Evolutionary conservation across 2,888 invertebrate species (phyloP).

Genomic region (Yponomeuta sedellus): DNA sequence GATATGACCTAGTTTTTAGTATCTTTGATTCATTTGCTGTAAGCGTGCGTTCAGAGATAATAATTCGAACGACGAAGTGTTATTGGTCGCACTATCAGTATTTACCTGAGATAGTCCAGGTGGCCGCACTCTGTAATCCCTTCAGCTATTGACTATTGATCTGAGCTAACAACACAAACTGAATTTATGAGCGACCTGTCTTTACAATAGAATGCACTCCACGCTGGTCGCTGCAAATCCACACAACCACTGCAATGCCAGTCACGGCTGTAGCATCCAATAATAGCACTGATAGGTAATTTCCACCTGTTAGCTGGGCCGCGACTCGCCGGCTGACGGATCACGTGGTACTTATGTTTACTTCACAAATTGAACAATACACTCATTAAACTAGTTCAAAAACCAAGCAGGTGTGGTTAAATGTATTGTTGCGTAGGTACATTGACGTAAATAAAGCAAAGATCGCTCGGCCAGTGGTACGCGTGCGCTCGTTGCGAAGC

Average conservation of each 20-base stretch:
- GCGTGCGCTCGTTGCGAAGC: slow-evolving; percentile 37
- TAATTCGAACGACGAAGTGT: not conserved
- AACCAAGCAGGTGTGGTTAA: not conserved
- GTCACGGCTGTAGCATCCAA: slow-evolving; percentile 30
- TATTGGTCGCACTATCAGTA: not conserved
- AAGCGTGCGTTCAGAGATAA: not conserved
- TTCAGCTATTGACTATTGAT: slow-evolving; percentile 12
- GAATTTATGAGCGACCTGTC: slow-evolving; percentile 25
- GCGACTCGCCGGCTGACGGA: not conserved
- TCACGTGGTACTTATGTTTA: not conserved
- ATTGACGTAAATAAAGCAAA: slow-evolving; percentile 32
- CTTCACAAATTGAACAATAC: not conserved
- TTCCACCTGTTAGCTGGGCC: slow-evolving; percentile 51
- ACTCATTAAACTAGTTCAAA: not conserved
- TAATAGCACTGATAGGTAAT: slow-evolving; percentile 51
- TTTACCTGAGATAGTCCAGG: not conserved
- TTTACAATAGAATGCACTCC: slow-evolving; percentile 45
- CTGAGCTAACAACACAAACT: slow-evolving; percentile 10
- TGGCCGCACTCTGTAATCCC: not conserved
- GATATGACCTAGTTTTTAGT: slow-evolving; percentile 1
- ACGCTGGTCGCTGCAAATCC: slow-evolving; percentile 37
- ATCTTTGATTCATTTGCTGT: not conserved
- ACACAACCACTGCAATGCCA: slow-evolving; percentile 48
- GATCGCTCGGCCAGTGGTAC: slow-evolving; percentile 14
- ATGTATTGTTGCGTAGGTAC: slow-evolving; percentile 16